A percentile compares a stretch with the other conserved stretches of the same genome.
These are phyloP conservation scores for Crotalus helleri DNA, from an alignment of 2,113 vertebrate species.

Conservation along the genomic window DNA sequence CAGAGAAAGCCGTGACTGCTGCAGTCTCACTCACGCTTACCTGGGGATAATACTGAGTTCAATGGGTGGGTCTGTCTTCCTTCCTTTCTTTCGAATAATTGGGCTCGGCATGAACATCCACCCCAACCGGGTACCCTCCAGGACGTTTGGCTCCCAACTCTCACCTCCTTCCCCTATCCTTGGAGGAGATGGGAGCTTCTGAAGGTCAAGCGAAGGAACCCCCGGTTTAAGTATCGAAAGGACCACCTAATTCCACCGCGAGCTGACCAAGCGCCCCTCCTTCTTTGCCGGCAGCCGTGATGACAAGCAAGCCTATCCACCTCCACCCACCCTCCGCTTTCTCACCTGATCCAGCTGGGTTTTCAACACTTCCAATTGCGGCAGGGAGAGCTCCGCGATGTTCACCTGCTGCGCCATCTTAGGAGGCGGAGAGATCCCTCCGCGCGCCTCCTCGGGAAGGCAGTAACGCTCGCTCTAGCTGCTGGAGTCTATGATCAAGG, in stretches of 20 bases:
- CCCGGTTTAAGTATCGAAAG: neutral
- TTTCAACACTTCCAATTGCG: conserved; percentile 86
- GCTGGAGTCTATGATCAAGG: neutral
- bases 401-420: conserved; percentile 87
- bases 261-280: neutral
- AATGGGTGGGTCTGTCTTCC: neutral
- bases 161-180: neutral
- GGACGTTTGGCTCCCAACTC: neutral
- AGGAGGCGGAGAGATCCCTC: conserved; percentile 34
- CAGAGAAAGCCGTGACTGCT: neutral
- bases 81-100: no score
- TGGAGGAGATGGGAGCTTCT: neutral
- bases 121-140: neutral
- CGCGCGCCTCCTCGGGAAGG: conserved; percentile 10
- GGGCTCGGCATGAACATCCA: neutral
- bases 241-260: neutral
- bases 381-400: conserved; percentile 82
- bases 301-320: neutral
- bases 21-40: no score
- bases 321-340: neutral
- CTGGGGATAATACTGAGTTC: neutral
- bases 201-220: neutral
- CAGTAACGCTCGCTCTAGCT: neutral
- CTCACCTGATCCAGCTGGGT: conserved; percentile 85
- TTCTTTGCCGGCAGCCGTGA: neutral